phyloP scores from a whole-genome alignment of 2,113 vertebrate species.

The Tupaia chinensis region DNA sequence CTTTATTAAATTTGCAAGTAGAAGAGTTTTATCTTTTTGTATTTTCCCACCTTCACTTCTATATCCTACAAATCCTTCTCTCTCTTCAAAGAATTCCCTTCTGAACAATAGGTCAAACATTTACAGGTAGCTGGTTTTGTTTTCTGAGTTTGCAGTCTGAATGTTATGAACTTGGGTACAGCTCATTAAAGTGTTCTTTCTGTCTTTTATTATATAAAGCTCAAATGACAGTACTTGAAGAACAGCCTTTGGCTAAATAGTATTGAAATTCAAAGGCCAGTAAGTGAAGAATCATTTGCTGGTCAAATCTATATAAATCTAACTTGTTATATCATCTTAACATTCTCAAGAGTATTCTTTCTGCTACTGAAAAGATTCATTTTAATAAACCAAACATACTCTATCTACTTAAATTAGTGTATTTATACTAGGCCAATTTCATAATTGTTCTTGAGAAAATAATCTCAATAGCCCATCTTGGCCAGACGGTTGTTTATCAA shows the following conservation, averaged over 20 bases:
- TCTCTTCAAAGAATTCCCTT: conserved; percentile 70
- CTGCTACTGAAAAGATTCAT: conserved; percentile 69
- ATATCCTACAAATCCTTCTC: conserved; percentile 53
- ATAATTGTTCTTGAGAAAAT: conserved; percentile 75
- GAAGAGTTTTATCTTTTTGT: conserved; percentile 47
- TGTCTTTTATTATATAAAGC: conserved; percentile 77
- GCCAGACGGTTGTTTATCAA: conserved; percentile 62
- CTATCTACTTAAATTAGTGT: conserved; percentile 73
- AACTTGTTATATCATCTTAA: conserved; percentile 79
- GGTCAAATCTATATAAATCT: conserved; percentile 81
- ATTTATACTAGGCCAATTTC: conserved; percentile 66
- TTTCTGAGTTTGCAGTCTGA: conserved; percentile 80
- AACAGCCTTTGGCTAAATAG: conserved; percentile 82
- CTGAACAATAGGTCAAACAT: conserved; percentile 81
- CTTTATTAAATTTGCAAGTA: conserved; percentile 53
- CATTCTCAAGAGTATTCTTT: conserved; percentile 69
- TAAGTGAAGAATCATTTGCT: conserved; percentile 77
- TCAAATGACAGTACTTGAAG: conserved; percentile 81
- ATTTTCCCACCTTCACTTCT: conserved; percentile 45
- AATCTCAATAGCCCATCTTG: conserved; percentile 63
- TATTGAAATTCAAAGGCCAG: conserved; percentile 82
- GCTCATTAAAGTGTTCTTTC: conserved; percentile 83
- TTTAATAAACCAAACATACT: conserved; percentile 68
- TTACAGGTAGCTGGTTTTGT: conserved; percentile 81
- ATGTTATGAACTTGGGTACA: conserved; percentile 78